Conservation (phyloP, 1,140 invertebrate species). For the Coptotermes formosanus region DNA sequence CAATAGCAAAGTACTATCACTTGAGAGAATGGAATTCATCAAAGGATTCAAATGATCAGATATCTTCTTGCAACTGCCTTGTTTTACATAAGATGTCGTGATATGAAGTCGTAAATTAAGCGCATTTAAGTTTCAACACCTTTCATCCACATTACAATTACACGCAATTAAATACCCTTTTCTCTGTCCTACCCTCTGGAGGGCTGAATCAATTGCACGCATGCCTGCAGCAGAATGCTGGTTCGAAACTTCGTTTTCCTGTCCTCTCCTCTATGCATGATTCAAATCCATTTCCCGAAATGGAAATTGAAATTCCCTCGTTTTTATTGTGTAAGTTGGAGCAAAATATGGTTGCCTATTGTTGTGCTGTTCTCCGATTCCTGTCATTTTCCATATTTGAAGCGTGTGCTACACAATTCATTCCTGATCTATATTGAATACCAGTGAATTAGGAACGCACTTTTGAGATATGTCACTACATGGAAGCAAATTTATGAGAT, state of each 20-base stretch:
- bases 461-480: too few species aligned
- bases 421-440: too few species aligned
- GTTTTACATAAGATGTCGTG: constrained; percentile 1
- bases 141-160: constrained; percentile 20
- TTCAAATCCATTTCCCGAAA: constrained; percentile 12
- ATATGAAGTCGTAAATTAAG: neutral
- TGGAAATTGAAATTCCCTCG: neutral
- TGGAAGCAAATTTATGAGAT: too few species aligned
- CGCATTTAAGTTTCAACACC: neutral
- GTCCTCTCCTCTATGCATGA: neutral
- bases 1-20: neutral
- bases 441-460: too few species aligned
- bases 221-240: neutral
- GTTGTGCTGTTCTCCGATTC: neutral
- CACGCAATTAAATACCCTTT: constrained; percentile 9
- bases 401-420: too few species aligned
- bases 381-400: neutral
- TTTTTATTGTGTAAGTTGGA: neutral
- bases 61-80: neutral
- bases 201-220: neutral
- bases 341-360: neutral
- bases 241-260: neutral
- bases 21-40: neutral
- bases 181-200: neutral
- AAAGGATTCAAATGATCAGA: neutral